Percentiles rank a stretch among this genome's conserved stretches.
Conservation (phyloP, 2,888 invertebrate species). For the Tipula vernalis region DNA sequence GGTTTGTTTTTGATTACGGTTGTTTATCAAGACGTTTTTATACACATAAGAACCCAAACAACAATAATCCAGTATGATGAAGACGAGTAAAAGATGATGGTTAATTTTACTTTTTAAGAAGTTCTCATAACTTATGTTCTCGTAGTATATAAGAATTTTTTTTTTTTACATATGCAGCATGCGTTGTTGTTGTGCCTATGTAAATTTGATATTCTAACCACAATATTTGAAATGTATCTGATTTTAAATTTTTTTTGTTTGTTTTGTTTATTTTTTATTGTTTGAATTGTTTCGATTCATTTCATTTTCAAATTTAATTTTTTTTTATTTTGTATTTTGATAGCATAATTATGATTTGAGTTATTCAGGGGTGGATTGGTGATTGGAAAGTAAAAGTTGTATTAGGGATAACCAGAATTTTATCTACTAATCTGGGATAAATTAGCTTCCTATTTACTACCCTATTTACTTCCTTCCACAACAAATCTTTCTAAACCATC, state of each 20-base stretch:
- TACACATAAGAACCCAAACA: background rate
- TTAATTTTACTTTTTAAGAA: background rate
- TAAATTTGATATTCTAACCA: slow-evolving; percentile 4
- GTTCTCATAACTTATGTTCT: background rate
- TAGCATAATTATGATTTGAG: background rate
- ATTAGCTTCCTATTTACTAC: too few species aligned
- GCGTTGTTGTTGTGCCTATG: background rate
- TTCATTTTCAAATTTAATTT: background rate
- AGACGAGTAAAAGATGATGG: background rate
- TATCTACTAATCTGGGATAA: too few species aligned
- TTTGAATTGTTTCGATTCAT: background rate
- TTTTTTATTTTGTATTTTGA: background rate
- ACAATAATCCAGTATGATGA: background rate
- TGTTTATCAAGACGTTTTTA: background rate
- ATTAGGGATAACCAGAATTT: too few species aligned
- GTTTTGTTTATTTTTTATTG: background rate
- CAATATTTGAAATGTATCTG: background rate
- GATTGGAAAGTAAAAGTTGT: background rate
- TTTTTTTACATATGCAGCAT: background rate
- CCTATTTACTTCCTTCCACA: too few species aligned
- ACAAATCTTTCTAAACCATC: too few species aligned
- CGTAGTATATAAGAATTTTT: background rate
- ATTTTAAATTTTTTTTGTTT: background rate
- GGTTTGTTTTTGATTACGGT: background rate
- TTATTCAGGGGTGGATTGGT: background rate